phyloP scores from a whole-genome alignment of 2,888 invertebrate genomes.

The Agrenia bidenticulata region DNA sequence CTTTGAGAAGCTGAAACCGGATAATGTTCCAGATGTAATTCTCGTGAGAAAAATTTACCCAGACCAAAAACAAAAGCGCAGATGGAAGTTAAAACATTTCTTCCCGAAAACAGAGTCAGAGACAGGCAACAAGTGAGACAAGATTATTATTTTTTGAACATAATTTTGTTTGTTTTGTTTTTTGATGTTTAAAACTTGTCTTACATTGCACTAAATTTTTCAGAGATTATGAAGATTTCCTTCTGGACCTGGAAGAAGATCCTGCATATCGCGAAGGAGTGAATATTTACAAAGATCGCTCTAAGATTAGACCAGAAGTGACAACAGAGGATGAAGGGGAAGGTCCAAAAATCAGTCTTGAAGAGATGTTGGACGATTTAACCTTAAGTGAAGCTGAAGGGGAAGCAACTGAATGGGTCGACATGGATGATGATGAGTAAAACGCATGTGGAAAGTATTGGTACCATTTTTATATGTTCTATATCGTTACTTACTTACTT shows the following conservation, averaged over 20 bases:
- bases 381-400: constrained; percentile 78
- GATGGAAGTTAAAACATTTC: constrained; percentile 74
- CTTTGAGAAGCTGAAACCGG: constrained; percentile 74
- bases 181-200: background rate
- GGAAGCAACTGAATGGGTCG: constrained; percentile 59
- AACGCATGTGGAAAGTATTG: too few relatives aligned
- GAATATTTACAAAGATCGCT: constrained; percentile 75
- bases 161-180: background rate
- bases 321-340: constrained; percentile 63
- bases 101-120: constrained; percentile 47
- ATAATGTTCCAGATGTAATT: constrained; percentile 80
- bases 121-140: constrained; percentile 46
- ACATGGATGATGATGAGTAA: constrained; percentile 34
- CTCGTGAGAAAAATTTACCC: constrained; percentile 90
- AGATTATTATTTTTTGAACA: background rate
- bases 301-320: constrained; percentile 56
- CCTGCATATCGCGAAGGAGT: constrained; percentile 82
- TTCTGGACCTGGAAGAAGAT: constrained; percentile 97
- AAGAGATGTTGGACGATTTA: constrained; percentile 92
- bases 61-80: constrained; percentile 59
- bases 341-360: constrained; percentile 69
- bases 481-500: background rate
- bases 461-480: background rate
- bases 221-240: constrained; percentile 91
- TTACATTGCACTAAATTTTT: constrained; percentile 50